Percentiles rank a stretch among this genome's conserved stretches.
These are phyloP conservation scores for Protobothrops flavoviridis DNA, from an alignment of 2,113 vertebrate species.

Conservation along the genomic window DNA sequence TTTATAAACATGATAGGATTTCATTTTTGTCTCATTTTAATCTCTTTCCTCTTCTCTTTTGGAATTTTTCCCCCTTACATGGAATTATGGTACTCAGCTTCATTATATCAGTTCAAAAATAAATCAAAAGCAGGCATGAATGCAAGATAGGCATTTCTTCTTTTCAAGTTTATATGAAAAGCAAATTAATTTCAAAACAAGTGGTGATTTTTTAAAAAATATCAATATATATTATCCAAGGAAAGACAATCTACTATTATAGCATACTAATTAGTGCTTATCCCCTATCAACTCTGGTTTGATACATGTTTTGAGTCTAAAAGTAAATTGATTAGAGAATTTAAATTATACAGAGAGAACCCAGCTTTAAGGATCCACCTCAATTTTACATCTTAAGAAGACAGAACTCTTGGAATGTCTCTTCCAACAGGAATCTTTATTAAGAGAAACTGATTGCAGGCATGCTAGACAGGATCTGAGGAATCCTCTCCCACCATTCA, in stretches of 20 bases:
- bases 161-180: neutral
- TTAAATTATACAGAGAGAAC: neutral
- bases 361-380: no score
- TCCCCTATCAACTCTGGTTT: neutral
- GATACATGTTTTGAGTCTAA: neutral
- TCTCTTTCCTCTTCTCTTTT: neutral
- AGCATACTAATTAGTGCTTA: neutral
- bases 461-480: no score
- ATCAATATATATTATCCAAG: neutral
- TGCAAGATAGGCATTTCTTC: neutral
- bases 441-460: no score
- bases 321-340: neutral
- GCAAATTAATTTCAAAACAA: conserved; percentile 32
- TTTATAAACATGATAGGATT: conserved; percentile 13
- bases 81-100: conserved; percentile 26
- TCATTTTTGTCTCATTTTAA: neutral
- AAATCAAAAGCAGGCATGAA: conserved; percentile 37
- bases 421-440: no score
- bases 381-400: no score
- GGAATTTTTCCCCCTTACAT: neutral
- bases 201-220: neutral
- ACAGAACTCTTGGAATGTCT: no score
- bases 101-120: conserved; percentile 50
- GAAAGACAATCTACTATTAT: neutral
- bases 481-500: no score